phyloP scores from a whole-genome alignment of 2,113 vertebrate genomes.

The Notarius quadriscutis region DNA sequence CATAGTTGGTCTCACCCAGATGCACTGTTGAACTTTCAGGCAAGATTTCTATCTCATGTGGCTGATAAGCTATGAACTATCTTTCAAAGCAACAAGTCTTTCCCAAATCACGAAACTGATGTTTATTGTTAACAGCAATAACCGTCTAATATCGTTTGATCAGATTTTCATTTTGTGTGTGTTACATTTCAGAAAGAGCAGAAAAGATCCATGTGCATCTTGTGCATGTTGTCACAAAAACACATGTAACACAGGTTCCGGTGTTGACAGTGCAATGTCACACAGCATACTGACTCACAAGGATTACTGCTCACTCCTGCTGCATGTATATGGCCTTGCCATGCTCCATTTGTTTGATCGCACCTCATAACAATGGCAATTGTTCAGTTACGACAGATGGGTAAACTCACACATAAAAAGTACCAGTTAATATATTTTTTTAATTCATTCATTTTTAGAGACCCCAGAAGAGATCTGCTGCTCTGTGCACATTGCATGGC shows the following conservation, averaged over 20 bases:
- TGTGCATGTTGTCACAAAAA: no score
- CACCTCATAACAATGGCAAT: not conserved
- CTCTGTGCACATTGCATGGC: not conserved
- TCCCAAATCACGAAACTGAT: not conserved
- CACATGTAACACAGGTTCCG: no score
- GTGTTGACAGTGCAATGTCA: no score
- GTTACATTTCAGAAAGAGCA: not conserved
- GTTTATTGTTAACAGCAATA: not conserved
- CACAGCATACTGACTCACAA: no score
- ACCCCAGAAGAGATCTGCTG: not conserved
- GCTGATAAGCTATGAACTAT: not conserved
- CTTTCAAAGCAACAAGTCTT: not conserved
- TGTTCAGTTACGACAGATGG: not conserved
- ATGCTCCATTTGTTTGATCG: no score
- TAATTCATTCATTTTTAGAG: not conserved
- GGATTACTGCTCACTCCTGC: no score
- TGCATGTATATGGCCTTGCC: no score
- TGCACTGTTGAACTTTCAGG: not conserved
- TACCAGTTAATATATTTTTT: no score
- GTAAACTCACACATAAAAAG: not conserved
- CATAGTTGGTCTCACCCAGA: not conserved
- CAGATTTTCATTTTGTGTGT: not conserved
- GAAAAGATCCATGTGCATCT: no score
- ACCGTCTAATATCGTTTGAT: not conserved
- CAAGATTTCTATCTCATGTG: not conserved